Base-by-base conservation (phyloP, 2,113 vertebrate species). In the Platichthys flesus region DNA sequence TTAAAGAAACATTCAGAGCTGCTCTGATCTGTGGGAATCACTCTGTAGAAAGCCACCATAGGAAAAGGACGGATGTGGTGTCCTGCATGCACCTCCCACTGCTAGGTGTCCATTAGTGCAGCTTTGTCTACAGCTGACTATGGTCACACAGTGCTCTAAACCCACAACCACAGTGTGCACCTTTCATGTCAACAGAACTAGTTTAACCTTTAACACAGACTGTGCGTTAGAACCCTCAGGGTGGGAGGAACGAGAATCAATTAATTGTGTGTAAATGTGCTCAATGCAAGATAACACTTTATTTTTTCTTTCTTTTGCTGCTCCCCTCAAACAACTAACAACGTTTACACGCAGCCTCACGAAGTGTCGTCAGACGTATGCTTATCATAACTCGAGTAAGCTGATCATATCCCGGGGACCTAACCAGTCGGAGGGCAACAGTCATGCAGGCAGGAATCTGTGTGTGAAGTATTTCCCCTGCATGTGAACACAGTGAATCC, bases 161-260 rank as follows among this genome's bases (percentile, higher is more conserved):
- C 16, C 51, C 51, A 72, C 62, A 74, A 62, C 21, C 28, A n/a
- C 24, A 58, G 10, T 21, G 52, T 54, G 47, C 63, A 23, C 51
- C 9, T 55, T 81, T 59, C 62, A 55, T 52, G 18, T 2, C 71
- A 16, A 60, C 61, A 37, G 23, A 60, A 55, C 73, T 55, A 59
- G 45, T 58, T 68, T 76, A 87, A 74, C 59, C 67, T 14, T 74
- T 67, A 69, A 35, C 37, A n/a, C 28, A 71, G 76, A 77, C 78
- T 85, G 74, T 85, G 61, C 73, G 85, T 76, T 54, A 74, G 62
- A 82, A 74, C 77, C 52, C 54, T 79, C 47, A 15, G 15, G 74
- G 45, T 83, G 74, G 82, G 81, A 82, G 64, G 71, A 83, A 78
- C 55, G 12, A 5, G 15, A 57, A 24, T 57, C 3, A 21, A 18